Percentiles rank a stretch among this genome's conserved stretches.
Conservation (phyloP, 2,888 invertebrate genomes). For the Laothoe populi region DNA sequence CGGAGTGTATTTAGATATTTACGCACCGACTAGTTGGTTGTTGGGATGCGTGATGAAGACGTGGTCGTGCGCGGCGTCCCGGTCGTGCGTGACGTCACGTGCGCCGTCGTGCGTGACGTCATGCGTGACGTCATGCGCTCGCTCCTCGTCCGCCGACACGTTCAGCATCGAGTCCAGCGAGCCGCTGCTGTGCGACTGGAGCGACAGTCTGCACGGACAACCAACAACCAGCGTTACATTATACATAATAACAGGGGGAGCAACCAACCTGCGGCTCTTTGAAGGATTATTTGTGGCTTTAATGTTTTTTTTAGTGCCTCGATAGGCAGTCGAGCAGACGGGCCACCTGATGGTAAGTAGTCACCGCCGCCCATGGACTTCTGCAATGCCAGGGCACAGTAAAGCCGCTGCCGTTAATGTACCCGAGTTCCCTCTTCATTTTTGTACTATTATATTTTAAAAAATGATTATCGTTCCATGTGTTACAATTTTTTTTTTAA, state of each 20-base stretch:
- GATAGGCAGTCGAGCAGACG: no score
- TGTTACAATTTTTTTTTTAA: no score
- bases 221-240: background rate
- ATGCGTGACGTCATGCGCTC: constrained; percentile 78
- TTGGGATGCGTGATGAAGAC: constrained; percentile 68
- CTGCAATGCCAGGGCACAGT: no score
- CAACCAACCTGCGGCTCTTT: no score
- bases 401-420: no score
- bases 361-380: no score
- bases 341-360: no score
- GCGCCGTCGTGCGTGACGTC: constrained; percentile 52
- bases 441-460: no score
- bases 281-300: no score
- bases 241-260: background rate
- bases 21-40: constrained; percentile 70
- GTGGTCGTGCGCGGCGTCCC: constrained; percentile 69
- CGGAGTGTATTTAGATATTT: background rate
- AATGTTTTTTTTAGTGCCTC: no score
- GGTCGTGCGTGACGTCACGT: constrained; percentile 75
- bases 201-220: constrained; percentile 82
- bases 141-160: constrained; percentile 93
- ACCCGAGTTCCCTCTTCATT: no score
- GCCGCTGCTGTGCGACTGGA: constrained; percentile 92
- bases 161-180: constrained; percentile 95
- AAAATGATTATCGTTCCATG: no score